Evolutionary conservation across 2,888 invertebrate genomes (phyloP), one percentile per base, ranked within the genome.

Genomic region (Gerosis bhagava): DNA sequence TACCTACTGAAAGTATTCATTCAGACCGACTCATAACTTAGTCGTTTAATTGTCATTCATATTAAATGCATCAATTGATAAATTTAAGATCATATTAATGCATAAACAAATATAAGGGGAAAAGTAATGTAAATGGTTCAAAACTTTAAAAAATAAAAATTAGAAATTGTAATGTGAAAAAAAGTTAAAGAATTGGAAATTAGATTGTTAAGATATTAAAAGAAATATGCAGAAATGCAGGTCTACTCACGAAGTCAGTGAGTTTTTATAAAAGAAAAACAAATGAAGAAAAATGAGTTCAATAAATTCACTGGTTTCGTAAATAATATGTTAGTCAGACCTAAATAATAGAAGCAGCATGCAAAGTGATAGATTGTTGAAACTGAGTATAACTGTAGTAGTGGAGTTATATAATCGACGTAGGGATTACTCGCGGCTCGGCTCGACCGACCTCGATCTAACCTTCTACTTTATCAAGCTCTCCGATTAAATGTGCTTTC

Each of bases 401-500:
- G 77, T 80, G 75, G 77, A 73, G 72, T 74, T 70, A 64, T 78
- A 72, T 73, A 77, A 72, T 65, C 70, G 78, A 77, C 73, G 73
- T 79, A 72, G 67, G 66, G 69, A 71, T 65, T 68, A 72, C 71
- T 78, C 81, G 73, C 77, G 77, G 75, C 75, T 73, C 77, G 73
- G 73, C 70, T 73, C 70, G 73, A 76, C 75, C 75, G 78, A 81
- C 77, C 79, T 80, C 72, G 79, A 77, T 73, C 86, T 87, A 84
- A 76, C 87, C 84, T 83, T 80, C 83, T 68, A 71, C 63, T 83
- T 67, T 83, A 84, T 73, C 78, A 86, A 87, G 87, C 88, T 83
- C 73, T 69, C 75, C 77, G 75, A 71, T 83, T 86, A 86, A 71
- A 81, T 76, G 86, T 86, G 87, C 83, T 83, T 67, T 79, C 73